Evolutionary conservation across 2,888 invertebrate genomes (phyloP), one percentile per base, ranked within the genome.

Genomic region (Polyploca ridens): DNA sequence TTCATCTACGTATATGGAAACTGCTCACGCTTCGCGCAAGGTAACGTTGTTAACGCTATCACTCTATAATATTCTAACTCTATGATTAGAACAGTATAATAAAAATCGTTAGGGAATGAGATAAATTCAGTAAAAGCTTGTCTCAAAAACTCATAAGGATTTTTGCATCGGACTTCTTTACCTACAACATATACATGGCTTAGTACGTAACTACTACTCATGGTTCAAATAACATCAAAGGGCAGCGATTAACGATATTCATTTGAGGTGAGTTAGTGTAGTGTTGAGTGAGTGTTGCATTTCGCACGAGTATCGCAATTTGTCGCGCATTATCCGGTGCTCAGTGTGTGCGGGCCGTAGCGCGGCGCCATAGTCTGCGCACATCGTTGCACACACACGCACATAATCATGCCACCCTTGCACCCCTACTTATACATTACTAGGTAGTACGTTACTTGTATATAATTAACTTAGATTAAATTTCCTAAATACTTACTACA

Each of bases 271-370:
- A 72, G 78, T 81, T 19, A 54, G 54, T 19, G 54, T 19, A 54
- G 54, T 54, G 54, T 54, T 35, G 78, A 79, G 74, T 84, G 84
- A 84, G 86, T 91, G 90, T 84, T 78, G 67, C 71, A 73, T 77
- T 91, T 90, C 90, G 81, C 91, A 91, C 90, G 90, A 83, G 79
- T 82, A 80, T 83, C 76, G 84, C 81, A 85, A 87, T 90, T 88
- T 87, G 88, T 88, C 84, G 82, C 85, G 83, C 76, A 82, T 86
- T 88, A 84, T 77, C 71, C 77, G 69, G 82, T 82, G 85, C 83
- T 84, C 82, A 81, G 69, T 81, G 84, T 41, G 41, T 19, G 41
- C 41, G 61, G 27, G 27, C 27, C 27, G 27, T 27, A 27, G 27
- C 27, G 27, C 27, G 27, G 79, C 78, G 78, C 76, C 75, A 79